These are phyloP conservation scores for human (Homo sapiens) DNA, from an alignment of 2,113 vertebrate genomes.

Conservation along the genomic window DNA sequence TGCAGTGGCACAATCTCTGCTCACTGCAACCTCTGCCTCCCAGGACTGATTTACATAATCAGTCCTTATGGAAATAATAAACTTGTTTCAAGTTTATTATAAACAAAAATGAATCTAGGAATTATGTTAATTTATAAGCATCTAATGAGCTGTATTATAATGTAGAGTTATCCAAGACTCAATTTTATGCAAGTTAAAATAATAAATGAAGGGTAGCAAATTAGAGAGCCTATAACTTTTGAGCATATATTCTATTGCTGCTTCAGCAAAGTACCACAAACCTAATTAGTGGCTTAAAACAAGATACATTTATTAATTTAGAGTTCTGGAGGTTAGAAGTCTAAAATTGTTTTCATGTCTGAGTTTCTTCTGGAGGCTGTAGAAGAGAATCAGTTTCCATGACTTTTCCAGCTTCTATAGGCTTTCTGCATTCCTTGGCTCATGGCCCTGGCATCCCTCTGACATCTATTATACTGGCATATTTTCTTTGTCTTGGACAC, in stretches of 20 bases:
- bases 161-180: not conserved
- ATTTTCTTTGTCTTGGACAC: not conserved
- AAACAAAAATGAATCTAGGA: not conserved
- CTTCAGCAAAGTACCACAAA: not conserved
- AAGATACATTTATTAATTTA: not conserved
- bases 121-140: not conserved
- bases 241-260: not conserved
- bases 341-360: not conserved
- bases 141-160: not conserved
- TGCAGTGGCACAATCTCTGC: too few relatives aligned
- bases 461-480: not conserved
- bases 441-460: not conserved
- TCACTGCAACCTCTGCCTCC: too few relatives aligned
- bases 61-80: not conserved
- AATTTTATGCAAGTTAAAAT: not conserved
- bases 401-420: not conserved
- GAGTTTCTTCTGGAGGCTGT: not conserved
- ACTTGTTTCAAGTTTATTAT: not conserved
- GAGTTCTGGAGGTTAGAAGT: not conserved
- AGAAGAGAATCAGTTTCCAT: not conserved
- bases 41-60: not conserved
- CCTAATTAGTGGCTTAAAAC: not conserved
- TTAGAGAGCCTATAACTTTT: not conserved
- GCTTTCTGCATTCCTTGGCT: not conserved
- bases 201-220: not conserved